These are phyloP conservation scores for Planococcus citri DNA, from an alignment of 1,140 invertebrate genomes.

Conservation along the genomic window DNA sequence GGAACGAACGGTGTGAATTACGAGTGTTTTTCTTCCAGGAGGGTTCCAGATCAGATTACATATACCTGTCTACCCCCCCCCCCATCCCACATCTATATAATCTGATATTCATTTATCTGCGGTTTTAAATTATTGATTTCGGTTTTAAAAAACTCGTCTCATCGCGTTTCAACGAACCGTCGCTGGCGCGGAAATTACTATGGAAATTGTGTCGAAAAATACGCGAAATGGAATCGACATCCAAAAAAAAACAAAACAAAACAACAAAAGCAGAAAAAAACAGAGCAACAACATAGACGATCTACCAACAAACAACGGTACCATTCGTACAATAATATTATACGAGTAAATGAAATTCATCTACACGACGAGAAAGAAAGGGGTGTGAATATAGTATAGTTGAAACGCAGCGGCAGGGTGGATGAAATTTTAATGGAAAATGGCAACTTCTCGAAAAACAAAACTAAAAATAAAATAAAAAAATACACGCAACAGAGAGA, in stretches of 20 bases:
- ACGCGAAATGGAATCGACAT: neutral
- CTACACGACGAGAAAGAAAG: neutral
- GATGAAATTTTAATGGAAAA: slow-evolving; percentile 4
- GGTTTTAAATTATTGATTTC: no score
- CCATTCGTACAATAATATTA: no score
- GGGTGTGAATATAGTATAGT: neutral
- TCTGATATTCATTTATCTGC: no score
- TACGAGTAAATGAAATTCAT: neutral
- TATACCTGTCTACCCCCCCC: no score
- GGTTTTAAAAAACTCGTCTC: no score
- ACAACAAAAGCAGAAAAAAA: neutral
- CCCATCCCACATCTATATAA: no score
- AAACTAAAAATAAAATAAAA: no score
- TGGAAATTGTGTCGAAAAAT: neutral
- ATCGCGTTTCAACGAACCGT: no score
- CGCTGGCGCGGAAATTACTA: neutral
- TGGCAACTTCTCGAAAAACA: neutral
- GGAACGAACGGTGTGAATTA: no score
- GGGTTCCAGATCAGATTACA: no score
- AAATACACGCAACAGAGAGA: no score
- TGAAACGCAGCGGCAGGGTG: neutral
- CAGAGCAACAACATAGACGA: neutral
- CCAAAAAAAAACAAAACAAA: neutral
- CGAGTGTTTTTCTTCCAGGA: no score
- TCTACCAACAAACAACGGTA: neutral